These are phyloP conservation scores for Dasypus novemcinctus DNA, from an alignment of 2,113 vertebrate genomes.

Conservation along the genomic window DNA sequence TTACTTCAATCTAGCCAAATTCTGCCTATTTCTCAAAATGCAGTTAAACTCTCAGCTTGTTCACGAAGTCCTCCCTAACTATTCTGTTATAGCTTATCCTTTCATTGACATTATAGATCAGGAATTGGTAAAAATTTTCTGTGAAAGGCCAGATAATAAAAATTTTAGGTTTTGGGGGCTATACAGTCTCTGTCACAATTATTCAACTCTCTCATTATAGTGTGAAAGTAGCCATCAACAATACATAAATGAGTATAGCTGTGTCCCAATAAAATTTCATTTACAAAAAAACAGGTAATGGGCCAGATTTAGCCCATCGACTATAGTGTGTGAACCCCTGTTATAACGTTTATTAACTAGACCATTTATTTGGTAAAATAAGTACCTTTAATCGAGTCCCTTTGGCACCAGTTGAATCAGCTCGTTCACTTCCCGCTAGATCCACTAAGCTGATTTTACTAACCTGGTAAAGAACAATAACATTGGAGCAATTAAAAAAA, in stretches of 20 bases:
- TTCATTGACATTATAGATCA: neutral
- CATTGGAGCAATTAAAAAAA: constrained; percentile 3
- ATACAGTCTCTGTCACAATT: neutral
- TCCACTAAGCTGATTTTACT: constrained; percentile 99
- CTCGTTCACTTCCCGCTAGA: constrained; percentile 96
- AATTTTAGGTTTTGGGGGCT: neutral
- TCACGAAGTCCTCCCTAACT: neutral
- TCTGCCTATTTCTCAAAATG: constrained; percentile 18
- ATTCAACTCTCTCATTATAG: neutral
- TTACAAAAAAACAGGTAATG: neutral
- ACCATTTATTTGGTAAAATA: constrained; percentile 24
- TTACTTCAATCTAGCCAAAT: neutral
- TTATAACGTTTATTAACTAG: neutral
- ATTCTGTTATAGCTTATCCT: neutral
- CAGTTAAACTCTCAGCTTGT: neutral
- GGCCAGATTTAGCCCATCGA: neutral
- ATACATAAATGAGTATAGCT: neutral
- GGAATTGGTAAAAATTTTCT: neutral
- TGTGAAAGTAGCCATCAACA: neutral
- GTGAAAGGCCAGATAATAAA: neutral
- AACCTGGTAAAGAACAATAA: constrained; percentile 85
- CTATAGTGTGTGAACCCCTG: neutral
- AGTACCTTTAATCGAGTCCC: constrained; percentile 97
- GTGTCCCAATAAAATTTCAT: neutral
- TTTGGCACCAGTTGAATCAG: constrained; percentile 99